These are phyloP conservation scores for Euplexia lucipara DNA, from an alignment of 2,888 invertebrate species.

Conservation along the genomic window DNA sequence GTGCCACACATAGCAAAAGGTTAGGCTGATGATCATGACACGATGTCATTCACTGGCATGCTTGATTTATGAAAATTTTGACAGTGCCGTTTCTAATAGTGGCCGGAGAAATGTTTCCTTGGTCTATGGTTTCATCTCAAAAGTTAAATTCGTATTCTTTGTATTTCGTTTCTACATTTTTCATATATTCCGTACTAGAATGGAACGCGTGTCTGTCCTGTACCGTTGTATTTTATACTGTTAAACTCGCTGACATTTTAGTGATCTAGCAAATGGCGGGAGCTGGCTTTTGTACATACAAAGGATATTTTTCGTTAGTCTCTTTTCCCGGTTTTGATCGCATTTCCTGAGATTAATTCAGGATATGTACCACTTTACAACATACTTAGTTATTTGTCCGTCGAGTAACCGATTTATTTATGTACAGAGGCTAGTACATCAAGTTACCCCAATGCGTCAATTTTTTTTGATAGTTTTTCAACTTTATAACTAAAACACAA, in stretches of 20 bases:
- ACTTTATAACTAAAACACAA: too few relatives aligned
- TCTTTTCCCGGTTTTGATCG: not conserved
- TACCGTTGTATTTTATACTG: conserved; percentile 22
- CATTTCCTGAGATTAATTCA: conserved; percentile 8
- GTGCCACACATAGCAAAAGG: too few relatives aligned
- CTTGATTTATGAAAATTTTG: too few relatives aligned
- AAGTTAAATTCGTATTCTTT: conserved; percentile 70
- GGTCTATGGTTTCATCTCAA: conserved; percentile 65
- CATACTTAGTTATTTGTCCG: too few relatives aligned
- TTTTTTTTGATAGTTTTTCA: too few relatives aligned
- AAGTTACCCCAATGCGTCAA: too few relatives aligned
- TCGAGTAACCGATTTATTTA: too few relatives aligned
- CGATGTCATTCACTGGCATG: too few relatives aligned
- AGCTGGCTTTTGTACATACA: conserved; percentile 22
- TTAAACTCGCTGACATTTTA: conserved; percentile 36
- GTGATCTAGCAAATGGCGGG: conserved; percentile 11
- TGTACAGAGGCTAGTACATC: too few relatives aligned
- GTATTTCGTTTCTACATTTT: conserved; percentile 64
- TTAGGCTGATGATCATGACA: too few relatives aligned
- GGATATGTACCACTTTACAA: not conserved
- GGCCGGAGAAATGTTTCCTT: too few relatives aligned
- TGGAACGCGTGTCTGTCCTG: conserved; percentile 12
- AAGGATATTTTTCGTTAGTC: conserved; percentile 7
- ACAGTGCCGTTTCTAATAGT: too few relatives aligned
- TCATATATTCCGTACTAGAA: conserved; percentile 55